A percentile compares a stretch with the other conserved stretches of the same genome.
These are phyloP conservation scores for Calonectris borealis DNA, from an alignment of 2,113 vertebrate species.

Conservation along the genomic window DNA sequence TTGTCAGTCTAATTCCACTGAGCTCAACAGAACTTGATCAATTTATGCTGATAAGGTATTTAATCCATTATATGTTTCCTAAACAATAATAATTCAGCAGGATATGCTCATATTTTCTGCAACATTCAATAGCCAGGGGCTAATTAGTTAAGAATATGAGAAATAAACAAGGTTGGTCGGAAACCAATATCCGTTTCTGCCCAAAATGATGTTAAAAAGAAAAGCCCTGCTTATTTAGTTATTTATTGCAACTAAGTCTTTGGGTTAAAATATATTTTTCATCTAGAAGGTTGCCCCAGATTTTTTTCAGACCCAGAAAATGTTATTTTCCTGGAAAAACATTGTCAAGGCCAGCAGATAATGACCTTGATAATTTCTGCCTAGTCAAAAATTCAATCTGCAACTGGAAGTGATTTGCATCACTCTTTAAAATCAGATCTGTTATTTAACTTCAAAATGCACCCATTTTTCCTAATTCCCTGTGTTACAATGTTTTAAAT, in stretches of 20 bases:
- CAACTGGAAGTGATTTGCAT: no score
- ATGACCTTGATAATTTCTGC: not conserved
- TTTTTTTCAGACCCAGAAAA: not conserved
- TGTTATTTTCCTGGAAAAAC: not conserved
- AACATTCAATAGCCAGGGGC: not conserved
- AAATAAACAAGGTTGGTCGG: not conserved
- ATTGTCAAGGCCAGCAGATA: not conserved
- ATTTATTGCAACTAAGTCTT: not conserved
- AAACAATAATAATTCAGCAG: not conserved
- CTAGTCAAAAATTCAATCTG: not conserved
- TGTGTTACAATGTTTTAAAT: not conserved
- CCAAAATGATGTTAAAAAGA: not conserved
- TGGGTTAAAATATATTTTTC: not conserved
- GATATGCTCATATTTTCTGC: not conserved
- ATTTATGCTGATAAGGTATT: not conserved
- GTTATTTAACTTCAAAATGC: not conserved
- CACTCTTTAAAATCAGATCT: not conserved
- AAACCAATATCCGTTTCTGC: not conserved
- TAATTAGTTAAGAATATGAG: not conserved
- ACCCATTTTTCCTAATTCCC: not conserved
- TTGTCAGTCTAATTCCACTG: no score
- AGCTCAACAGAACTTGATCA: not conserved
- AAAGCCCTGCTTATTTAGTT: not conserved
- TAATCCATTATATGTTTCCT: not conserved
- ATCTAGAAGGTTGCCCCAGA: not conserved